These are phyloP conservation scores for Lasioglossum marginatum DNA, from an alignment of 2,888 invertebrate genomes.

Conservation along the genomic window DNA sequence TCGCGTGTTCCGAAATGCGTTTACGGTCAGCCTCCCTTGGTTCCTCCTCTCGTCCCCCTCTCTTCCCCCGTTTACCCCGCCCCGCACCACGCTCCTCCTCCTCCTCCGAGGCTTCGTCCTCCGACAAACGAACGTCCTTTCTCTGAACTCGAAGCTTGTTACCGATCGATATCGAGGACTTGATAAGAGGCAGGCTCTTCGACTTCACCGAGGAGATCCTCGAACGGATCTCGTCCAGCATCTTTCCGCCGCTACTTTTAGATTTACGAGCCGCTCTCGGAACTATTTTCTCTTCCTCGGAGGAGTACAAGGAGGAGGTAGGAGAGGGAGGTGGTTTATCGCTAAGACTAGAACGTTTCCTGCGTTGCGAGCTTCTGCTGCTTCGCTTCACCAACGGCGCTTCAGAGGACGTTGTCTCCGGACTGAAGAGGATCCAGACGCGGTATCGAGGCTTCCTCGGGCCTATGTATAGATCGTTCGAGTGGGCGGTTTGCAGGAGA, in stretches of 20 bases:
- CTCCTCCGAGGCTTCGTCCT: background rate
- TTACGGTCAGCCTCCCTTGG: background rate
- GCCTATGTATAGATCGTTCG: conserved; percentile 56
- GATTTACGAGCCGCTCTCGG: background rate
- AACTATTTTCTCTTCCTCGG: background rate
- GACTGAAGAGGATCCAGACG: conserved; percentile 60
- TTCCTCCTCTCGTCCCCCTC: background rate
- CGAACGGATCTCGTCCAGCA: conserved; percentile 41
- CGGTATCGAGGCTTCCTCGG: conserved; percentile 42
- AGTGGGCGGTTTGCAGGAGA: conserved; percentile 67
- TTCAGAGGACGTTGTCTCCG: background rate
- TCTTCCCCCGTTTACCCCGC: background rate
- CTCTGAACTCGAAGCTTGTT: background rate
- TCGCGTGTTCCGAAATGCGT: background rate
- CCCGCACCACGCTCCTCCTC: background rate
- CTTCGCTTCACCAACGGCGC: background rate
- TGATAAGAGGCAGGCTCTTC: conserved; percentile 36
- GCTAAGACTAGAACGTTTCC: background rate
- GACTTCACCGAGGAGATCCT: conserved; percentile 28
- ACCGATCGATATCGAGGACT: background rate
- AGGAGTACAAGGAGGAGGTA: background rate
- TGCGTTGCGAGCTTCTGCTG: background rate
- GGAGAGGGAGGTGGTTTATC: background rate
- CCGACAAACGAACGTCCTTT: background rate
- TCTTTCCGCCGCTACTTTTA: background rate